phyloP scores from a whole-genome alignment of 2,888 invertebrate species.

The Chloroclysta siterata region DNA sequence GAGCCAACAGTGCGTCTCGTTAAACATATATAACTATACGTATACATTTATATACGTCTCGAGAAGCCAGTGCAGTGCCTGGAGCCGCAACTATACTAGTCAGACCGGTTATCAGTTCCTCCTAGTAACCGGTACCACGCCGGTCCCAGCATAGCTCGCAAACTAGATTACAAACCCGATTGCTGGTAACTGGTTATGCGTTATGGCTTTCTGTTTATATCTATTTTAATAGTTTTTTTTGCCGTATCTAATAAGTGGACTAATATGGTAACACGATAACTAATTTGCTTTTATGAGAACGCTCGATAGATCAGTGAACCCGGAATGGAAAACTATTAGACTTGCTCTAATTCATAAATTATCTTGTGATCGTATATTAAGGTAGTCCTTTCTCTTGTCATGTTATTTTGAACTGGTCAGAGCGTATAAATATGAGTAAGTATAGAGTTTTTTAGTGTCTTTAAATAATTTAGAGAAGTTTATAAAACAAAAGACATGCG shows the following conservation, averaged over 20 bases:
- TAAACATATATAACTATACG: slow-evolving; percentile 4
- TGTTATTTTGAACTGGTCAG: slow-evolving; percentile 2
- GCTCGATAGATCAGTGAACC: slow-evolving; percentile 27
- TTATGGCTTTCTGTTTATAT: slow-evolving; percentile 38
- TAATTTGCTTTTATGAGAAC: slow-evolving; percentile 29
- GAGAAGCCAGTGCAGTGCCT: slow-evolving; percentile 41
- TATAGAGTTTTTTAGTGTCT: too few species aligned
- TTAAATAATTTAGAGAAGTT: slow-evolving; percentile 22
- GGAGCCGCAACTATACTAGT: slow-evolving; percentile 29
- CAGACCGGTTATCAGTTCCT: slow-evolving; percentile 43
- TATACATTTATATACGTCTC: slow-evolving; percentile 9
- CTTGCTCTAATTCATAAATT: slow-evolving; percentile 13
- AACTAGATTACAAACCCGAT: slow-evolving; percentile 68
- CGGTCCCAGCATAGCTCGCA: slow-evolving; percentile 57
- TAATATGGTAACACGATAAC: slow-evolving; percentile 25
- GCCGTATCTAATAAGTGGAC: slow-evolving; percentile 23
- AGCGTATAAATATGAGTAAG: neutral
- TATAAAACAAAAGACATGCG: slow-evolving; percentile 30
- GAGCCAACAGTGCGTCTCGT: slow-evolving; percentile 27
- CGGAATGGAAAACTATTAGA: slow-evolving; percentile 23
- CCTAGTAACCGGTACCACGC: slow-evolving; percentile 52
- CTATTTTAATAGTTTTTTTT: slow-evolving; percentile 37
- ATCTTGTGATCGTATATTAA: neutral
- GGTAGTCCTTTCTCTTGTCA: neutral
- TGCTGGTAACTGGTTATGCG: slow-evolving; percentile 47